Conservation (phyloP, 2,113 vertebrate species). For the Bubo bubo region DNA sequence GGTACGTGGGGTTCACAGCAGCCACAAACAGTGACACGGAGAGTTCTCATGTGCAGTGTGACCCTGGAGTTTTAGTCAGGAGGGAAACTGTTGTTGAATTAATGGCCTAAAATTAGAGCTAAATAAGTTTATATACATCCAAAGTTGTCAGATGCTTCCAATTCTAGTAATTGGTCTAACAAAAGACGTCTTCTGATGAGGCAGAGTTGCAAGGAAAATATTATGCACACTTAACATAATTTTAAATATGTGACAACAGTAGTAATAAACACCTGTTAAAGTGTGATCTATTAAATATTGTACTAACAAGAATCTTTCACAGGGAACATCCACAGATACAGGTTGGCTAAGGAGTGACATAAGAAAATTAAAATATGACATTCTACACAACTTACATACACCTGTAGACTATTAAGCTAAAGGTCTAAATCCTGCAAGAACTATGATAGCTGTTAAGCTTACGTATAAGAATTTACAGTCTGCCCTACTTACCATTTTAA, state of each 20-base stretch:
- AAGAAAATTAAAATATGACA: background rate
- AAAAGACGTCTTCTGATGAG: background rate
- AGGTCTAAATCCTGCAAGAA: background rate
- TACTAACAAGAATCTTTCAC: background rate
- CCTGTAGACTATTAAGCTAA: background rate
- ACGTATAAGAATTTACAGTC: background rate
- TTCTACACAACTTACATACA: background rate
- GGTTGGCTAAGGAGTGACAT: background rate
- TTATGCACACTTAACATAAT: background rate
- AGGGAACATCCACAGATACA: accelerated
- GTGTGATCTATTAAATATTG: background rate
- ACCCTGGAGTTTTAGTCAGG: background rate
- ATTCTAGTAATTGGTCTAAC: background rate
- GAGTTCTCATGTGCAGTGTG: background rate
- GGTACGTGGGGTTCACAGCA: background rate
- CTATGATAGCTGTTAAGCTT: background rate
- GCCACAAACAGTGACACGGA: background rate
- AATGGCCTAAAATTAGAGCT: background rate
- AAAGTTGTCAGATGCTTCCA: background rate
- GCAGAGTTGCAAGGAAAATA: background rate
- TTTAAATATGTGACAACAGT: background rate
- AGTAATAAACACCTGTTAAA: background rate
- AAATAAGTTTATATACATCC: background rate
- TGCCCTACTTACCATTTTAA: background rate
- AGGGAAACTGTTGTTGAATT: background rate